phyloP scores from a whole-genome alignment of 1,140 invertebrate genomes.

The Anagrus nilaparvatae region DNA sequence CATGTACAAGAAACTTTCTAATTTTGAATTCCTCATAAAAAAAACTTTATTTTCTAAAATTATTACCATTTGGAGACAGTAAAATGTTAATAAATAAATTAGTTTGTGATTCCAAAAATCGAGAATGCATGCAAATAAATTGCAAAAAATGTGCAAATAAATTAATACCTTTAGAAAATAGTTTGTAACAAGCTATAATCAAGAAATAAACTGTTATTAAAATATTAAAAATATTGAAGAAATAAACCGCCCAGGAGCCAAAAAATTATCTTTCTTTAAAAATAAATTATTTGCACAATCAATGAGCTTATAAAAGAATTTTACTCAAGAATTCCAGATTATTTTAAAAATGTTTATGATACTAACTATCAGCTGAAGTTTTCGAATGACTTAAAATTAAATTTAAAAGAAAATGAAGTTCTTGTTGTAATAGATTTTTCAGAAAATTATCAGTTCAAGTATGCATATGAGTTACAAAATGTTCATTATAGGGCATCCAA shows the following conservation, averaged over 20 bases:
- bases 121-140: too few species aligned
- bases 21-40: too few species aligned
- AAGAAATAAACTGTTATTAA: too few species aligned
- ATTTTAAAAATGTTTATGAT: conserved; percentile 21
- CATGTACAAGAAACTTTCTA: too few species aligned
- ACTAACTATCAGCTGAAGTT: conserved; percentile 23
- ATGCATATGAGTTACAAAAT: conserved; percentile 27
- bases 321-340: conserved; percentile 12
- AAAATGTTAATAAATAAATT: too few species aligned
- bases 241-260: neutral
- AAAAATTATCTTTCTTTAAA: conserved; percentile 5
- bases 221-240: neutral
- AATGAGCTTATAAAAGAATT: conserved; percentile 7
- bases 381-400: conserved; percentile 24
- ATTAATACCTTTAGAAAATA: neutral
- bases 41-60: too few species aligned
- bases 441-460: conserved; percentile 31
- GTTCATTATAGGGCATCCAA: conserved; percentile 26
- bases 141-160: neutral
- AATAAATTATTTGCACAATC: conserved; percentile 15
- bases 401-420: conserved; percentile 22
- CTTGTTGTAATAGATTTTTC: conserved; percentile 31
- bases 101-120: too few species aligned
- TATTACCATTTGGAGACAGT: too few species aligned
- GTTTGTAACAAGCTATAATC: too few species aligned